Evolutionary conservation across 2,113 vertebrate species (phyloP), one percentile per base, ranked within the genome.

Genomic region (Cariama cristata): DNA sequence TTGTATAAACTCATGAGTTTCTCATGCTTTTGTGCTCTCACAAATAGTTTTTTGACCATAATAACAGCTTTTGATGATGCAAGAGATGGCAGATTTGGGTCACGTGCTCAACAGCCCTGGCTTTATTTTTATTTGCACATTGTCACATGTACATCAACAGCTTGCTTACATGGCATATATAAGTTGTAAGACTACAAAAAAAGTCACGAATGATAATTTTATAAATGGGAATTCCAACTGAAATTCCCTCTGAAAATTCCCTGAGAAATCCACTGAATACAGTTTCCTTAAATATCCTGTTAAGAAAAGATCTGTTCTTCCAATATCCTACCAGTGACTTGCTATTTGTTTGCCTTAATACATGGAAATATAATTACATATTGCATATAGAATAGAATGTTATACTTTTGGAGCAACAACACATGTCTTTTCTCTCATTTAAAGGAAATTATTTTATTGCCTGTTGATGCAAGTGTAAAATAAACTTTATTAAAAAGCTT

Each of bases 391-490:
- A 58, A 20, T 5, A 58, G 19, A 50, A 30, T 24, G n/a, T 53
- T 90, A 5, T 12, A 2, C 33, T 93, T 63, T 52, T 12, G 67
- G 49, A 74, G 5, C 9, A 14, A 8, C 20, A 55, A 8, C 33
- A 49, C 0, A 0, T 40, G 4, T 22, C 6, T 81, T 84, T 68
- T 49, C 55, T 21, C 59, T 38, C 17, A 21, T 2, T 2, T 89
- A 56, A 94, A 58, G 56, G 53, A 49, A 42, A 58, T 86, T 14
- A 19, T 33, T 4, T 72, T 90, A 3, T 1, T 81, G 1, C 17
- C 40, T 42, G 22, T 81, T 79, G 62, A 83, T 71, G 45, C 58
- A 71, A 88, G n/a, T 0, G 4, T 26, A 76, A 27, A 93, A 42
- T 53, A 42, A 0, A 4, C 18, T 10, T 82, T 72, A n/a, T n/a